These are phyloP conservation scores for Drosophila subquinaria DNA, from an alignment of 2,888 invertebrate genomes.

Conservation along the genomic window DNA sequence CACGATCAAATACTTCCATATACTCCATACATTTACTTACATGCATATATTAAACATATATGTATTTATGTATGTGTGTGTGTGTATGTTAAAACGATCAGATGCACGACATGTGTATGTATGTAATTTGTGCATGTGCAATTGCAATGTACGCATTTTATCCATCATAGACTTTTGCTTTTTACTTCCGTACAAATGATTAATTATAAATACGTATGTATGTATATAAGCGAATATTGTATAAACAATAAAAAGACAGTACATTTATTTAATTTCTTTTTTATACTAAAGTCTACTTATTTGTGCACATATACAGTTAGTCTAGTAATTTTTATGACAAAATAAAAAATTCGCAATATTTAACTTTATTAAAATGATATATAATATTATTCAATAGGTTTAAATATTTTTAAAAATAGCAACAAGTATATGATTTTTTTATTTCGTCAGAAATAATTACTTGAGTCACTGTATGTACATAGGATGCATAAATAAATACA, in stretches of 20 bases:
- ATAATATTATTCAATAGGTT: neutral
- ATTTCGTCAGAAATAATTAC: neutral
- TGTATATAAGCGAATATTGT: slow-evolving; percentile 2
- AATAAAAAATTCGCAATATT: neutral
- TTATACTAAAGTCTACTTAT: slow-evolving; percentile 15
- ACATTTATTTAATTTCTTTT: neutral
- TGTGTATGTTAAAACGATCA: slow-evolving; percentile 15
- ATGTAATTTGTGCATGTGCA: slow-evolving; percentile 8
- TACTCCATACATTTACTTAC: slow-evolving; percentile 2
- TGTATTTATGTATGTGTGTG: neutral
- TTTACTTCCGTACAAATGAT: slow-evolving; percentile 12
- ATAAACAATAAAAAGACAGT: slow-evolving; percentile 6
- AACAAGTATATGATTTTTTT: neutral
- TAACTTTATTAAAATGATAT: too few species aligned
- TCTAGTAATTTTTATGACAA: neutral
- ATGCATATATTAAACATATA: neutral
- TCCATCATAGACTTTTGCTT: slow-evolving; percentile 19
- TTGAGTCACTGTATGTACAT: slow-evolving; percentile 1
- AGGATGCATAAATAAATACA: slow-evolving; percentile 4
- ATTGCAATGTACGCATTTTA: slow-evolving; percentile 13
- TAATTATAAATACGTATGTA: neutral
- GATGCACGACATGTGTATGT: slow-evolving; percentile 8
- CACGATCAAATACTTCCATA: slow-evolving; percentile 20
- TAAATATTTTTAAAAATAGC: neutral
- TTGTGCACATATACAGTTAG: neutral